These are phyloP conservation scores for Stenopsyche tienmushanensis DNA, from an alignment of 1,140 invertebrate genomes.

Conservation along the genomic window DNA sequence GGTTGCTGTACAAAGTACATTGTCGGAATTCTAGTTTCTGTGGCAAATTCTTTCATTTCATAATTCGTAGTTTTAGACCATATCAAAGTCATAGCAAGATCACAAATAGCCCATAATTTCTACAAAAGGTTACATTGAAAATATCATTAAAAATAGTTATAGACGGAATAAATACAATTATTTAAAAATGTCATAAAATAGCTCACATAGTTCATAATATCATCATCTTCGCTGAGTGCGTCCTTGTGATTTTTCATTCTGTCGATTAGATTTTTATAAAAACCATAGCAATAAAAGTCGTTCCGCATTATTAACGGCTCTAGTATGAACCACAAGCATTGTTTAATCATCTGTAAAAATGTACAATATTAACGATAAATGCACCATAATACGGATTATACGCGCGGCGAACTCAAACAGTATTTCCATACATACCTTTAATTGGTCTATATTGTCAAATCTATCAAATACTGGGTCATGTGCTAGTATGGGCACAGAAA, in stretches of 20 bases:
- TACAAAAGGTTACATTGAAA: constrained; percentile 52
- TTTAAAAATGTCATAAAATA: constrained; percentile 47
- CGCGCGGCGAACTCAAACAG: neutral
- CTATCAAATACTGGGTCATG: constrained; percentile 84
- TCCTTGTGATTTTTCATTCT: constrained; percentile 92
- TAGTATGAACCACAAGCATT: constrained; percentile 90
- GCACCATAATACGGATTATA: neutral
- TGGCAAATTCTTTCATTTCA: constrained; percentile 85
- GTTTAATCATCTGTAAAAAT: constrained; percentile 62
- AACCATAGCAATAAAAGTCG: constrained; percentile 93
- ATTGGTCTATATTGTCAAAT: constrained; percentile 71
- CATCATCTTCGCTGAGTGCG: constrained; percentile 78
- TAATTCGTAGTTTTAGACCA: constrained; percentile 83
- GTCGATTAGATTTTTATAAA: constrained; percentile 92
- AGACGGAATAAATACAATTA: constrained; percentile 40
- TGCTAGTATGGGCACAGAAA: constrained; percentile 89
- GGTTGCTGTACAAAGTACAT: constrained; percentile 80
- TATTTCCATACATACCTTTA: constrained; percentile 63
- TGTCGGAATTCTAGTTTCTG: constrained; percentile 79
- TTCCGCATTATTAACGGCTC: constrained; percentile 92
- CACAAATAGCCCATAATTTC: constrained; percentile 96
- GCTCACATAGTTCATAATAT: constrained; percentile 77
- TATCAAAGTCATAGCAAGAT: constrained; percentile 88
- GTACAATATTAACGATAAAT: constrained; percentile 1
- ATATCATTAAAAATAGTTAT: constrained; percentile 2